These are phyloP conservation scores for Dromococcyx pavoninus DNA, from an alignment of 2,797 vertebrate genomes.

Conservation along the genomic window DNA sequence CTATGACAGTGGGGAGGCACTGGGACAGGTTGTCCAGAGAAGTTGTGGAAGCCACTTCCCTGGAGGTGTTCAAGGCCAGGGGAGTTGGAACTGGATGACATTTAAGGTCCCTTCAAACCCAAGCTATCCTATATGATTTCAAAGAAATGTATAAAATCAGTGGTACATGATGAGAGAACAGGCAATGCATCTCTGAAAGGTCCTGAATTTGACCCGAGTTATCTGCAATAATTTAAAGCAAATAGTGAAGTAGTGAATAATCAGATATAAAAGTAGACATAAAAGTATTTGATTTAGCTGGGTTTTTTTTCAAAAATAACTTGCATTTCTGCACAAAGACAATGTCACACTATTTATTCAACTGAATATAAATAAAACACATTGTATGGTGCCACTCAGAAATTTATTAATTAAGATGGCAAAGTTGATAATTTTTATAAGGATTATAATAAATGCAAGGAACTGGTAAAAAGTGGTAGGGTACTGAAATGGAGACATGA, in stretches of 20 bases:
- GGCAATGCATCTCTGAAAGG: background rate
- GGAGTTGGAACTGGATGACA: too few species aligned
- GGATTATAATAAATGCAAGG: background rate
- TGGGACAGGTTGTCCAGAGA: too few species aligned
- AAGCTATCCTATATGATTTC: too few species aligned
- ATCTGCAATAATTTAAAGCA: background rate
- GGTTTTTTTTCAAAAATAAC: background rate
- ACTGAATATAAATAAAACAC: background rate
- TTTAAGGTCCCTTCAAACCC: too few species aligned
- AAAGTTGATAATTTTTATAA: background rate
- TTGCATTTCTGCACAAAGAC: background rate
- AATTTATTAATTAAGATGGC: background rate
- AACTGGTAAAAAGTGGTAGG: background rate
- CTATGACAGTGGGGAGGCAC: too few species aligned
- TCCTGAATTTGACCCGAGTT: background rate
- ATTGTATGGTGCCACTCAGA: background rate
- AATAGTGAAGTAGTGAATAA: background rate
- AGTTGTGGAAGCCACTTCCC: too few species aligned
- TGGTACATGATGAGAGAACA: background rate
- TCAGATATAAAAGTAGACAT: background rate
- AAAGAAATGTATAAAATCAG: background rate
- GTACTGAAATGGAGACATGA: background rate
- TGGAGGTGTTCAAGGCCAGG: too few species aligned
- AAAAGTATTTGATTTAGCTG: background rate
- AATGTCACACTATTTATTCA: background rate